Evolutionary conservation across 2,797 vertebrate species (phyloP), one percentile per base, ranked within the genome.

Genomic region (Phoebastria nigripes): DNA sequence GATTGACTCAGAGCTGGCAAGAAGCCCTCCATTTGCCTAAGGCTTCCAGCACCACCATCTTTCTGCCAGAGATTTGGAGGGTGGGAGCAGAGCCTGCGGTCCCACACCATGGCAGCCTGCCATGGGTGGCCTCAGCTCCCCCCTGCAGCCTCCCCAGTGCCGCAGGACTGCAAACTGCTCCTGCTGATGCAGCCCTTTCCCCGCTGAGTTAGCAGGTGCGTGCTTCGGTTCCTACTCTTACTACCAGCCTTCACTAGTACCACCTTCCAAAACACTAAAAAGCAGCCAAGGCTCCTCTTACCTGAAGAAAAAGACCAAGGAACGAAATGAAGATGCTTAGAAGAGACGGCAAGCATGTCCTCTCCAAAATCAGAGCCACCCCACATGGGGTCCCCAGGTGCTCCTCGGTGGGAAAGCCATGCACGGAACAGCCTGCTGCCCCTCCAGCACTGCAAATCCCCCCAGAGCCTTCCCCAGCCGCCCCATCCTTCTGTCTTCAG

Each of bases 341-440:
- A 82, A 87, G 41, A 29, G 35, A 62, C 77, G 63, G 26, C 33
- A 73, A 78, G 52, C 0, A 1, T 9, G n/a, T 55, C 69, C 46
- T 76, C 51, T 51, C 61, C 56, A 29, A 54, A 39, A 29, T 4
- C 12, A 28, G 15, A 78, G 24, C 39, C 19, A 15, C 22, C 19
- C 12, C 3, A 9, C 3, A 0, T 0, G 14, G n/a, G 24, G 3
- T 87, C 33, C 17, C 31, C 37, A 62, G 13, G 39, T 2, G 29
- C 26, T 37, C 25, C 59, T 41, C 4, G 11, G 25, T 39, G n/a
- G 58, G 28, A 77, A 7, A 70, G 78, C 39, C 0, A 1, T 1
- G 20, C 71, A 8, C 3, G 0, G n/a, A 81, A 59, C 65, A 69
- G 61, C 37, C 51, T 20, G 70, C n/a, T 1, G 0, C 37, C 46